phyloP scores from a whole-genome alignment of 1,140 invertebrate species.

The Atta cephalotes region DNA sequence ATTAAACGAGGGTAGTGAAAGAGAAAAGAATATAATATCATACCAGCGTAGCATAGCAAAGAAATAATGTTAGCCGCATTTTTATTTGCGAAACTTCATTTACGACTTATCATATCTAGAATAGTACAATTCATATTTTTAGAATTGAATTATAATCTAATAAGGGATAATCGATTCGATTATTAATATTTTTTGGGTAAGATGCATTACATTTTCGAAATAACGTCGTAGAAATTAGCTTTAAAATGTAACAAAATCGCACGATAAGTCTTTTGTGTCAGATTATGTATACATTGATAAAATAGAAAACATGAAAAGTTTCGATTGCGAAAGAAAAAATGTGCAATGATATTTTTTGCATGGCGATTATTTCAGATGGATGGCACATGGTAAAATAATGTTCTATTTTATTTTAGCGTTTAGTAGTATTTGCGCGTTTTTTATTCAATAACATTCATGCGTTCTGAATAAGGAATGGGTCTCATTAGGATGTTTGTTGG shows the following conservation, averaged over 20 bases:
- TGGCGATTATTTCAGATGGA: background rate
- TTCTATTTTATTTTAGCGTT: background rate
- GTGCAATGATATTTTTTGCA: background rate
- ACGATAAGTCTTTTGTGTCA: slow-evolving; percentile 7
- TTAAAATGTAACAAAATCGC: background rate
- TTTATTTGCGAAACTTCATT: slow-evolving; percentile 41
- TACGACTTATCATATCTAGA: background rate
- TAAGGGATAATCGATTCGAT: background rate
- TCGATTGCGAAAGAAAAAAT: background rate
- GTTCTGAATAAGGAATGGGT: slow-evolving; percentile 5
- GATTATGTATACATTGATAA: background rate
- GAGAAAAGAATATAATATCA: background rate
- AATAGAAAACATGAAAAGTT: background rate
- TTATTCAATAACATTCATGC: background rate
- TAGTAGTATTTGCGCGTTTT: background rate
- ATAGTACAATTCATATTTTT: background rate
- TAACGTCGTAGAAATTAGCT: slow-evolving; percentile 1
- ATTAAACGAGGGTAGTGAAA: background rate
- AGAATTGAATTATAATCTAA: slow-evolving; percentile 27
- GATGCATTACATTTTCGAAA: background rate
- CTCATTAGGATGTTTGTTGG: slow-evolving; percentile 34
- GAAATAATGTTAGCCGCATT: slow-evolving; percentile 23
- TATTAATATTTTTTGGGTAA: background rate
- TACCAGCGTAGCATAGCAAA: background rate
- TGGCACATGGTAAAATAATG: background rate